Evolutionary conservation across 2,797 vertebrate species (phyloP), one percentile per base, ranked within the genome.

Genomic region (Clarias laeviceps): DNA sequence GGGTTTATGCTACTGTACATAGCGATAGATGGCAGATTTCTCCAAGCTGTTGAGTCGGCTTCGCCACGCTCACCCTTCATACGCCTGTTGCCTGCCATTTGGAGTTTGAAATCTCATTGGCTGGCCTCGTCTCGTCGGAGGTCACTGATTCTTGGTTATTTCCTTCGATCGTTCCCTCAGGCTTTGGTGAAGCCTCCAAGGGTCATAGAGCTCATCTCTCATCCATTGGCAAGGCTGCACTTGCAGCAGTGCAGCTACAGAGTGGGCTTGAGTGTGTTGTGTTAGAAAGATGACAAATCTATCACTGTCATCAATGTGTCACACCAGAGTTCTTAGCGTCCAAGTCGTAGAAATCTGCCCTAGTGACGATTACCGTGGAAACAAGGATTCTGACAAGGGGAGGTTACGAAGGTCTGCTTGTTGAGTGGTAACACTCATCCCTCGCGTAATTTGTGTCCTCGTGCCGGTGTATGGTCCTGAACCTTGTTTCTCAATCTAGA

Each of bases 21-120:
- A 90, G 92, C 91, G 92, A 82, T 85, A 91, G 89, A 91, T 91
- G 90, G 92, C 94, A 95, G 93, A 95, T 94, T 95, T 94, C 90
- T 76, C 89, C 93, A 94, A 94, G 94, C 94, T 95, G 95, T 94
- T 88, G 89, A 86, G 74, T 89, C 91, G 88, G 84, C 91, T 87
- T 83, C 81, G 89, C 87, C 74, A 82, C 89, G 87, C 82, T 90
- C 91, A 88, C 89, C 92, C 87, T 91, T 93, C 92, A 92, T 91
- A 88, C 91, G 91, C 93, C 91, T 91, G 91, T 93, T 94, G 93
- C 93, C 94, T 89, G 93, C 93, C 87, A 86, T 87, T 88, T 61
- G 84, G 82, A 81, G 87, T 90, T 90, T 83, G 76, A 86, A 90
- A 90, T 90, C 89, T 89, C 88, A 92, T 92, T 93, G 93, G 93